A percentile compares a stretch with the other conserved stretches of the same genome.
phyloP scores from a whole-genome alignment of 2,888 invertebrate species.

The Xestia xanthographa region DNA sequence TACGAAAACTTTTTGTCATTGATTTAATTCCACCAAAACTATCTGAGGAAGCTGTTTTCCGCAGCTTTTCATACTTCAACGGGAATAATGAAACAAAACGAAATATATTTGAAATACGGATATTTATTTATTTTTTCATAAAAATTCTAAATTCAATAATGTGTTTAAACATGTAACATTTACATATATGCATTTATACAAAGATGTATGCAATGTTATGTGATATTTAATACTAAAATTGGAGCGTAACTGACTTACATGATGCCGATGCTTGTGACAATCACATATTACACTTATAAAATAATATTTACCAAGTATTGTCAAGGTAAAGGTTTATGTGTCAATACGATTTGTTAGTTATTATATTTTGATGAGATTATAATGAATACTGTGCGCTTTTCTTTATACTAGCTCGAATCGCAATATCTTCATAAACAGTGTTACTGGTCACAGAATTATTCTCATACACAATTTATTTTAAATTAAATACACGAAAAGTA shows the following conservation, averaged over 20 bases:
- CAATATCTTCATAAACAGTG: constrained; percentile 81
- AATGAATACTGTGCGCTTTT: constrained; percentile 87
- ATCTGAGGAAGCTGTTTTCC: neutral
- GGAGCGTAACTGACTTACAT: constrained; percentile 88
- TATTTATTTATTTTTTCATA: constrained; percentile 91
- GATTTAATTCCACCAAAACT: neutral
- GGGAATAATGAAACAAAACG: constrained; percentile 82
- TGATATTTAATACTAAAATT: constrained; percentile 89
- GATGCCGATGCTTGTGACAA: constrained; percentile 81
- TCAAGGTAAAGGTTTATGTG: constrained; percentile 87
- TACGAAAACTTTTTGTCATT: neutral
- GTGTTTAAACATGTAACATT: constrained; percentile 91
- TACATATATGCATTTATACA: constrained; percentile 91
- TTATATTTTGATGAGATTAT: constrained; percentile 79
- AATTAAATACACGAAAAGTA: constrained; percentile 71
- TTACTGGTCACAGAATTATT: constrained; percentile 60
- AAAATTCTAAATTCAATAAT: constrained; percentile 91
- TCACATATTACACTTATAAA: constrained; percentile 88
- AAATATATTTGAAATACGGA: constrained; percentile 90
- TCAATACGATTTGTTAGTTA: constrained; percentile 74
- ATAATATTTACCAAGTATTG: constrained; percentile 90
- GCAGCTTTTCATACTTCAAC: constrained; percentile 56
- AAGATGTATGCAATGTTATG: constrained; percentile 90
- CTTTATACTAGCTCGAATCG: constrained; percentile 82
- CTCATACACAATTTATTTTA: constrained; percentile 65